These are phyloP conservation scores for Ia io DNA, from an alignment of 2,113 vertebrate species.

Conservation along the genomic window DNA sequence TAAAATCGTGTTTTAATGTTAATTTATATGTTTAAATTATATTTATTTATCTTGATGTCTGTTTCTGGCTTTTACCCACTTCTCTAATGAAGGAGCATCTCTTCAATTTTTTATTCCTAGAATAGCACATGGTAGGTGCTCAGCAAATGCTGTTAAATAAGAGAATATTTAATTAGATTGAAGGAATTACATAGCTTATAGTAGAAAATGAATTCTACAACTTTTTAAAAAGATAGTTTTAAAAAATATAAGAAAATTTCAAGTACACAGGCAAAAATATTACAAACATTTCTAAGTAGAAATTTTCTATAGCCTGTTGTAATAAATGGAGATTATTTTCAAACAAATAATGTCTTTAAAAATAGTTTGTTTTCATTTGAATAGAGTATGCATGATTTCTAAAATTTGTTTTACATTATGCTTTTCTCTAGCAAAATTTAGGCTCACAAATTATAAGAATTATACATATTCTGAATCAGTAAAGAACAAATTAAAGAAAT, in stretches of 20 bases:
- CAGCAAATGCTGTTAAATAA: not conserved
- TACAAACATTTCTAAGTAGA: not conserved
- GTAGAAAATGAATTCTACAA: not conserved
- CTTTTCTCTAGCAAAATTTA: conserved; percentile 21
- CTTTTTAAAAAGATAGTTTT: not conserved
- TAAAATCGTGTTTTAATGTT: not conserved
- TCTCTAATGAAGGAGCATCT: not conserved
- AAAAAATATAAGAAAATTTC: not conserved
- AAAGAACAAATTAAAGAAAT: not conserved
- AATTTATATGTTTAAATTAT: conserved; percentile 22
- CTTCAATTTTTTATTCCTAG: not conserved
- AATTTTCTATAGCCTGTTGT: not conserved
- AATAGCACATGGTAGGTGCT: not conserved
- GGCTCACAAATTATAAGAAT: not conserved
- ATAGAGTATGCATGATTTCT: not conserved
- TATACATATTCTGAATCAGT: not conserved
- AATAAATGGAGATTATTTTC: not conserved
- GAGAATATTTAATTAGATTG: not conserved
- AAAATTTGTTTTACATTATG: not conserved
- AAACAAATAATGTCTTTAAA: not conserved
- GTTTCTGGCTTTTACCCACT: not conserved
- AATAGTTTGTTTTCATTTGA: conserved; percentile 5
- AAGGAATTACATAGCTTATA: not conserved
- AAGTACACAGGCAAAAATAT: not conserved
- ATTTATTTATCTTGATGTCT: not conserved